Percentiles rank a stretch among this genome's conserved stretches.
Conservation (phyloP, 1,140 invertebrate species). For the Leptinotarsa defecta region DNA sequence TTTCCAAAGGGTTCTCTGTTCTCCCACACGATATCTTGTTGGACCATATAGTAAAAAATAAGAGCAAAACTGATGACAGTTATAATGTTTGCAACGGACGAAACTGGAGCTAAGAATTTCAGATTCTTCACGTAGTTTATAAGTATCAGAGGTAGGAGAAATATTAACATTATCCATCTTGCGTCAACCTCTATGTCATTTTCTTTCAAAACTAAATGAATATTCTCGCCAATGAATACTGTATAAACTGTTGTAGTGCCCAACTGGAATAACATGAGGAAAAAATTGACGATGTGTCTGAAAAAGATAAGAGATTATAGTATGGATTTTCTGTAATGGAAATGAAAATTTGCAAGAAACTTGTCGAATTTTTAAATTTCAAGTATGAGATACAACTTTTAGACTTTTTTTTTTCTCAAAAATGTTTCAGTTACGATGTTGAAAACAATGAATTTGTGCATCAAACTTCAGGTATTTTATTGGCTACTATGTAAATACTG, state of each 20-base stretch:
- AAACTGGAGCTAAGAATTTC: slow-evolving; percentile 74
- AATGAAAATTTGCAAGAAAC: no score
- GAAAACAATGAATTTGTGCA: no score
- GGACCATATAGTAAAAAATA: slow-evolving; percentile 72
- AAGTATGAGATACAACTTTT: no score
- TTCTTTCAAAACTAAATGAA: slow-evolving; percentile 64
- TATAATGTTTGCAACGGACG: slow-evolving; percentile 73
- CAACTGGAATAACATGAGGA: slow-evolving; percentile 81
- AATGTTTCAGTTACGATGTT: no score
- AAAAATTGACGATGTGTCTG: slow-evolving; percentile 67
- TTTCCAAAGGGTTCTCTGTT: slow-evolving; percentile 59
- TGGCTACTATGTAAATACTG: no score
- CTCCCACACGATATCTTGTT: slow-evolving; percentile 59
- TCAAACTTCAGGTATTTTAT: no score
- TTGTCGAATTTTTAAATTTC: no score
- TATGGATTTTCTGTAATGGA: no score
- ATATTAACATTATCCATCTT: slow-evolving; percentile 66
- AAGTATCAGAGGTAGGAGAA: slow-evolving; percentile 71
- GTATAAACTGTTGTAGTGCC: slow-evolving; percentile 89
- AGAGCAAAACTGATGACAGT: slow-evolving; percentile 67
- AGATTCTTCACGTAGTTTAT: slow-evolving; percentile 75
- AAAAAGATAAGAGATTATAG: slow-evolving; percentile 10
- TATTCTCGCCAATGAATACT: slow-evolving; percentile 79
- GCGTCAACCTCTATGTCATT: slow-evolving; percentile 58
- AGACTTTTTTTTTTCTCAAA: no score